A percentile compares a stretch with the other conserved stretches of the same genome.
These are phyloP conservation scores for Polyergus mexicanus DNA, from an alignment of 1,140 invertebrate genomes.

Conservation along the genomic window DNA sequence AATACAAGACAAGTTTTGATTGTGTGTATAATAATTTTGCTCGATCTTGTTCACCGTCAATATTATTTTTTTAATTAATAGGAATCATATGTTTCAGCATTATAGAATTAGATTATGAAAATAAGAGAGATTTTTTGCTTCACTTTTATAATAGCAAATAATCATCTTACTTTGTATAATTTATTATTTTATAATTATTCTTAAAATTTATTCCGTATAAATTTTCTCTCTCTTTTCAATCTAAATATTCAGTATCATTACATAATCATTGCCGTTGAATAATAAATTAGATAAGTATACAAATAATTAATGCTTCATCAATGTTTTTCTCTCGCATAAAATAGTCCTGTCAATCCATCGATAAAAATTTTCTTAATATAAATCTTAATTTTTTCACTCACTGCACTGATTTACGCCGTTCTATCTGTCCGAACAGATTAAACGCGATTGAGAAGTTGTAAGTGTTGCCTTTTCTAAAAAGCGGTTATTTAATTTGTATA, in stretches of 20 bases:
- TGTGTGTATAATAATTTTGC: not conserved
- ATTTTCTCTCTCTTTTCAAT: not conserved
- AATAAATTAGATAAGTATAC: conserved; percentile 33
- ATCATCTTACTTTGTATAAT: not conserved
- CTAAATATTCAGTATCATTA: conserved; percentile 3
- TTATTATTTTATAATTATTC: not conserved
- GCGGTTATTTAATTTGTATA: conserved; percentile 32
- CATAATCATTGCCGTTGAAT: not conserved
- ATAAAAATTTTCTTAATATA: conserved; percentile 27
- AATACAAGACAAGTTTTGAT: not conserved
- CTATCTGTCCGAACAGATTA: conserved; percentile 13
- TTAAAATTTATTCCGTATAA: not conserved
- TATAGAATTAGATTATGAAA: no score
- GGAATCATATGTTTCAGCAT: not conserved
- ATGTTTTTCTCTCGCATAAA: conserved; percentile 18
- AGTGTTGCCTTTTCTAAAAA: conserved; percentile 22
- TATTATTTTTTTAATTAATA: not conserved
- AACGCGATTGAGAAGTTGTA: conserved; percentile 10
- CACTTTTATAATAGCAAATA: not conserved
- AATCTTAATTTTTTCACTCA: conserved; percentile 18
- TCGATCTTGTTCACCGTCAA: not conserved
- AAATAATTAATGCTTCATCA: conserved; percentile 40
- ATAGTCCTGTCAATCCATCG: not conserved
- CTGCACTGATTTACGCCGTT: conserved; percentile 28
- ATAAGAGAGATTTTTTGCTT: no score